Evolutionary conservation across 2,797 vertebrate species (phyloP).

Genomic region (Neosalanx taihuensis): DNA sequence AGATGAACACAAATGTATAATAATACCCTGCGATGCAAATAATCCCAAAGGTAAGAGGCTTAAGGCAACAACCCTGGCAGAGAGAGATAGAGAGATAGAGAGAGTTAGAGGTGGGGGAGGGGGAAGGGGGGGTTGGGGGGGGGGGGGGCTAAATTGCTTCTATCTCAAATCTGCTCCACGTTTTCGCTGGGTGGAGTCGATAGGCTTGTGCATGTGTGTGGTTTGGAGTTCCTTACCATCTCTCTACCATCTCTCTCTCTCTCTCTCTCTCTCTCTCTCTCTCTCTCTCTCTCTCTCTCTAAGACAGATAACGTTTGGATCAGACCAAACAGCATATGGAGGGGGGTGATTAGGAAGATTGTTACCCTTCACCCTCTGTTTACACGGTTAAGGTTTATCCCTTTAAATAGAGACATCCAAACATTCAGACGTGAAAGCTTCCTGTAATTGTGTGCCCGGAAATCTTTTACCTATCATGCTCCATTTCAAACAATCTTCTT

Average conservation of each 20-base stretch:
- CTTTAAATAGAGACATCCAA: slow-evolving; percentile 48
- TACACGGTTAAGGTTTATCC: slow-evolving; percentile 35
- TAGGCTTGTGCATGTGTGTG: slow-evolving; percentile 9
- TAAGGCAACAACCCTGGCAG: slow-evolving; percentile 45
- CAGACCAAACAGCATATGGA: slow-evolving; percentile 34
- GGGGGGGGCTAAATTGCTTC: slow-evolving; percentile 34
- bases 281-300: no score
- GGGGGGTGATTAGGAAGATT: slow-evolving; percentile 36
- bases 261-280: neutral
- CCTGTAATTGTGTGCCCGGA: neutral
- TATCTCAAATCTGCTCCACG: slow-evolving; percentile 35
- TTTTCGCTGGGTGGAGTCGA: slow-evolving; percentile 38
- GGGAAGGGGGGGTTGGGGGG: slow-evolving; percentile 3
- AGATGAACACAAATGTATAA: slow-evolving; percentile 72
- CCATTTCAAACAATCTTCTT: neutral
- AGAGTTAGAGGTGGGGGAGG: neutral
- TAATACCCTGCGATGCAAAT: slow-evolving; percentile 68
- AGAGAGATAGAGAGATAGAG: slow-evolving; percentile 9
- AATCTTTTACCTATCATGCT: neutral
- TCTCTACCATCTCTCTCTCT: neutral
- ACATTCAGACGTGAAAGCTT: neutral
- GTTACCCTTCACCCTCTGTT: slow-evolving; percentile 27
- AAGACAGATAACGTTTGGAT: neutral
- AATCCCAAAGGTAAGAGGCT: slow-evolving; percentile 73
- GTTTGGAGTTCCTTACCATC: neutral